A percentile compares a stretch with the other conserved stretches of the same genome.
Conservation (phyloP, 2,888 invertebrate genomes). For the Lepidochrysops patricia region DNA sequence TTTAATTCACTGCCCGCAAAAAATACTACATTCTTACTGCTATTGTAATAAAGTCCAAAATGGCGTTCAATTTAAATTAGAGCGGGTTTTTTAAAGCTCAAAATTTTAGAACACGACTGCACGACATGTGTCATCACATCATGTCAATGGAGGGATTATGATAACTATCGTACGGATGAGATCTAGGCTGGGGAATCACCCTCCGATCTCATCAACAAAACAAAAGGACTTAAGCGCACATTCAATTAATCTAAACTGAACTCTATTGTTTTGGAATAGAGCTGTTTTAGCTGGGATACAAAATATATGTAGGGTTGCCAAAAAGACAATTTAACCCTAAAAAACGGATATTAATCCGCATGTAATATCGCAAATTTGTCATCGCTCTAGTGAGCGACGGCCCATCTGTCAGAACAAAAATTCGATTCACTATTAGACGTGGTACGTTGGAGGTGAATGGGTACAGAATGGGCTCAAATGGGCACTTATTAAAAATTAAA, state of each 20-base stretch:
- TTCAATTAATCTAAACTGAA: conserved; percentile 24
- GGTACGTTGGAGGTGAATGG: conserved; percentile 32
- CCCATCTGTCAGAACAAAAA: conserved; percentile 61
- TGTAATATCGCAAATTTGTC: conserved; percentile 74
- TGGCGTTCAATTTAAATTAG: conserved; percentile 25
- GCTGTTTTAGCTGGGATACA: conserved; percentile 24
- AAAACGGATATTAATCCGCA: conserved; percentile 73
- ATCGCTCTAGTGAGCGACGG: conserved; percentile 52
- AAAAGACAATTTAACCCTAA: conserved; percentile 75
- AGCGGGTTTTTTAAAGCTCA: conserved; percentile 47
- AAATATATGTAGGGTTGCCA: conserved; percentile 43
- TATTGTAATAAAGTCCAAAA: conserved; percentile 29
- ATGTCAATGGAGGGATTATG: conserved; percentile 74
- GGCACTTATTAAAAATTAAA: conserved; percentile 33
- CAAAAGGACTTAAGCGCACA: conserved; percentile 36
- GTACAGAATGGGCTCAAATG: no score
- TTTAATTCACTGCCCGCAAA: conserved; percentile 21
- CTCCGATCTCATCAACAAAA: conserved; percentile 57
- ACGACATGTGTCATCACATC: conserved; percentile 75
- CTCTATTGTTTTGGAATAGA: conserved; percentile 26
- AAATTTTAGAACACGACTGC: conserved; percentile 64
- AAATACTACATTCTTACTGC: conserved; percentile 30
- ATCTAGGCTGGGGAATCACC: conserved; percentile 70
- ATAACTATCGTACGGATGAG: conserved; percentile 72
- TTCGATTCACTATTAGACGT: conserved; percentile 63